Evolutionary conservation across 2,888 invertebrate species (phyloP).

Genomic region (Nemapogon koenigi): DNA sequence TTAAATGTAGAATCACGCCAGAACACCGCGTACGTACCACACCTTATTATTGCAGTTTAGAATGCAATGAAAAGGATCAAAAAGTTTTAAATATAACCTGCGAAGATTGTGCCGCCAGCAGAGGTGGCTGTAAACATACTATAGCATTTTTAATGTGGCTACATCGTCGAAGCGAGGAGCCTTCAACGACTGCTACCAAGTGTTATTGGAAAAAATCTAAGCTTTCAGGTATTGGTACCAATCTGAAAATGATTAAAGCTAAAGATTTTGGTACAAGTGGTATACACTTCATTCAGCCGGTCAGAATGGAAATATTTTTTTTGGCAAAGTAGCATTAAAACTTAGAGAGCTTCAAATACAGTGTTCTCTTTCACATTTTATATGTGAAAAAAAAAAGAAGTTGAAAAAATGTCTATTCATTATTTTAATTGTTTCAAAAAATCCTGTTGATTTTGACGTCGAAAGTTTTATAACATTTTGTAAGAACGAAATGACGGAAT

Average conservation of each 20-base stretch:
- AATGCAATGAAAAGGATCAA: slow-evolving; percentile 4
- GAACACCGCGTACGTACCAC: slow-evolving; percentile 12
- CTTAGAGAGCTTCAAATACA: slow-evolving; percentile 10
- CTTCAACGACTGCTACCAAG: slow-evolving; percentile 7
- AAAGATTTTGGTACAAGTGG: slow-evolving; percentile 6
- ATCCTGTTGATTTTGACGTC: slow-evolving; percentile 2
- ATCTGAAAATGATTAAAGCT: slow-evolving; percentile 8
- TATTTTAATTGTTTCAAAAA: slow-evolving; percentile 6
- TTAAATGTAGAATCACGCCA: slow-evolving; percentile 12
- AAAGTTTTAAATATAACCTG: slow-evolving; percentile 4
- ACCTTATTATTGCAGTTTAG: slow-evolving; percentile 6
- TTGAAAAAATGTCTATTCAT: slow-evolving; percentile 10
- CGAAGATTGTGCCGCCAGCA: slow-evolving; percentile 12
- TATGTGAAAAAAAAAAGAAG: slow-evolving; percentile 10
- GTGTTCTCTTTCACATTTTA: slow-evolving; percentile 9
- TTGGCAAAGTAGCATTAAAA: slow-evolving; percentile 4
- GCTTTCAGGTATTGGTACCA: slow-evolving; percentile 9
- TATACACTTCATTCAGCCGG: background rate
- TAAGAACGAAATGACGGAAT: slow-evolving; percentile 12
- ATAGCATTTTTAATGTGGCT: slow-evolving; percentile 11
- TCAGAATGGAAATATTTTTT: slow-evolving; percentile 8
- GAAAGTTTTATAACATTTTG: slow-evolving; percentile 11
- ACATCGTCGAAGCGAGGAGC: slow-evolving; percentile 12
- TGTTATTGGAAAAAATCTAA: slow-evolving; percentile 11
- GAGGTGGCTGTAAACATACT: slow-evolving; percentile 12